phyloP scores from a whole-genome alignment of 2,113 vertebrate species.

The Aptenodytes patagonicus region DNA sequence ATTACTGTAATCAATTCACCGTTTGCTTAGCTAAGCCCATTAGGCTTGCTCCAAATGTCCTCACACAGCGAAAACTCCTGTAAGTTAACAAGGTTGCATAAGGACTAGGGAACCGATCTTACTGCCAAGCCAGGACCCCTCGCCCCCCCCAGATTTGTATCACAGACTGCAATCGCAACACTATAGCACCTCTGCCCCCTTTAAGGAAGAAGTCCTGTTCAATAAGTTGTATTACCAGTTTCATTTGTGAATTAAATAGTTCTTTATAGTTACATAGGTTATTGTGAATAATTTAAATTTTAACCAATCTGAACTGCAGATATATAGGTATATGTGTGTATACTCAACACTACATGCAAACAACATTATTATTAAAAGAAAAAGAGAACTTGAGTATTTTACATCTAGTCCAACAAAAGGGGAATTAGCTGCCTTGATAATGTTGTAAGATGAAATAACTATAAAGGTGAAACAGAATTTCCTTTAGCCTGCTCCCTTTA shows the following conservation, averaged over 20 bases:
- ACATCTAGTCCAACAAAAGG: slow-evolving; percentile 10
- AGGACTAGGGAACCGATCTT: neutral
- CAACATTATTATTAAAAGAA: neutral
- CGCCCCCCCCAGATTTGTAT: fast-evolving
- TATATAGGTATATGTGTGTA: neutral
- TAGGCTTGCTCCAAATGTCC: neutral
- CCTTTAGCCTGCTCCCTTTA: neutral
- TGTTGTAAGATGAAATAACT: neutral
- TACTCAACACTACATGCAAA: neutral
- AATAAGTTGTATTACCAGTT: neutral
- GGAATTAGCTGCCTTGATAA: neutral
- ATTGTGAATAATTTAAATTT: neutral
- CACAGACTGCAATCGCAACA: neutral
- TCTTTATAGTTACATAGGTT: neutral
- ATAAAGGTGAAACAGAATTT: neutral
- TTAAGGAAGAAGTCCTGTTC: neutral
- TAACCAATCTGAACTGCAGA: neutral
- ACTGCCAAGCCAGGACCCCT: neutral
- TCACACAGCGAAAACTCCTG: neutral
- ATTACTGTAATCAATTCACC: neutral
- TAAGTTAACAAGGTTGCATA: neutral
- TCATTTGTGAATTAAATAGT: neutral
- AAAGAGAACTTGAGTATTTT: neutral
- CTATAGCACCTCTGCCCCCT: neutral
- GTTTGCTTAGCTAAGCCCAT: slow-evolving; percentile 11